Percentiles rank a stretch among this genome's conserved stretches.
Evolutionary conservation across 2,113 vertebrate genomes (phyloP).

Genomic region (Pao palembangensis): DNA sequence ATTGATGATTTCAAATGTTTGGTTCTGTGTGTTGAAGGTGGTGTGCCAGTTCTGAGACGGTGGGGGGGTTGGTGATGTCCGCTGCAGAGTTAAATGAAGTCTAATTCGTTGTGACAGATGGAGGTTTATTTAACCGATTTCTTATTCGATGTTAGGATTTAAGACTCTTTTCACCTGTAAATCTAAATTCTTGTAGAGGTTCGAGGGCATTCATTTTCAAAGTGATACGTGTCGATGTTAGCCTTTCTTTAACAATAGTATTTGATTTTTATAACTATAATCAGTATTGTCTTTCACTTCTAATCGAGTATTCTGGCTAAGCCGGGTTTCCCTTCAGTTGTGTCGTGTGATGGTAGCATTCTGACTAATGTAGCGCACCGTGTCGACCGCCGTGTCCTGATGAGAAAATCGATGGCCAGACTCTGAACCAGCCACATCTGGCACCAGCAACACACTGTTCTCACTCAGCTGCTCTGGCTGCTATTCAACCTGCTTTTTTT

Average conservation of each 20-base stretch:
- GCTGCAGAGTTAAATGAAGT: slow-evolving; percentile 28
- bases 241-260: slow-evolving; percentile 32
- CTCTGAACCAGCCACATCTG: slow-evolving; percentile 49
- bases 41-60: slow-evolving; percentile 40
- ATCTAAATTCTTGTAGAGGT: slow-evolving; percentile 48
- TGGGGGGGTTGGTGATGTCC: slow-evolving; percentile 39
- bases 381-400: slow-evolving; percentile 50
- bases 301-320: slow-evolving; percentile 57
- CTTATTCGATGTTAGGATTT: slow-evolving; percentile 36
- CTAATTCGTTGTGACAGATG: slow-evolving; percentile 29
- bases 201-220: slow-evolving; percentile 64
- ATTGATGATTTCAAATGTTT: slow-evolving; percentile 47
- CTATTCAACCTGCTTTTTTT: slow-evolving; percentile 19
- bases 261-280: slow-evolving; percentile 53
- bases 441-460: slow-evolving; percentile 56
- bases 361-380: slow-evolving; percentile 67
- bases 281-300: slow-evolving; percentile 57
- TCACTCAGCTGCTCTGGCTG: slow-evolving; percentile 25
- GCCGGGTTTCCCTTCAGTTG: slow-evolving; percentile 36
- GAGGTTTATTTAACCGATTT: slow-evolving; percentile 33
- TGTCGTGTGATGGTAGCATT: slow-evolving; percentile 53
- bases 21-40: slow-evolving; percentile 37
- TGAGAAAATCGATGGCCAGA: slow-evolving; percentile 35
- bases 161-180: slow-evolving; percentile 46
- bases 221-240: slow-evolving; percentile 37